Evolutionary conservation across 2,888 invertebrate species (phyloP), one percentile per base, ranked within the genome.

Genomic region (Ommatoiulus sabulosus): DNA sequence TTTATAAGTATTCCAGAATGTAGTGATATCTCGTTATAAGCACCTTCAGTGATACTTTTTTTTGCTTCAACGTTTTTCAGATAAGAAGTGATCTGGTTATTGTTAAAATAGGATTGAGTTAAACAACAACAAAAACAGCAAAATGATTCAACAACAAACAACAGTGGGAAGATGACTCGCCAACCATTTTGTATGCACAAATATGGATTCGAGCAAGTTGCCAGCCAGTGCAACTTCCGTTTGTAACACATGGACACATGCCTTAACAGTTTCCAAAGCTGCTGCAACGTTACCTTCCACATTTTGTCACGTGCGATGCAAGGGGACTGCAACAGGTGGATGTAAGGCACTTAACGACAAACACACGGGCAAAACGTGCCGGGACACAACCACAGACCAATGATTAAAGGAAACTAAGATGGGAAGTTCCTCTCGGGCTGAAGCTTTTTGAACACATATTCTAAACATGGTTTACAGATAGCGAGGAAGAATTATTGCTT

Each of bases 401-500:
- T 44, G 46, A 85, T 46, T 85, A 46, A 44, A 85, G 85, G 46
- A 46, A 85, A 85, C 85, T 85, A 85, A 85, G 85, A 85, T 46
- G 85, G 85, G 85, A 85, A 44, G 85, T 85, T 85, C 85, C 46
- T 44, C 85, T 44, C 44, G 20, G 46, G 44, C 85, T 85, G 85
- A 85, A 85, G 85, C 85, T 44, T 44, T n/a, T 85, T 85, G 85
- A 85, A 85, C 85, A 85, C 85, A 85, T 85, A 85, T 46, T 85
- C 85, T 85, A 85, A 17, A 84, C 35, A 46, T 20, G 85, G 85
- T 85, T 85, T 85, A 85, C 85, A 85, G 44, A 85, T 85, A 85
- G 85, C 85, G 85, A 85, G 85, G 85, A 85, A 85, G 85, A 46
- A 85, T 85, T 85, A 85, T 85, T 85, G 85, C 85, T 85, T 46